Base-by-base conservation (phyloP, 2,113 vertebrate genomes). In the Vireo altiloquus region DNA sequence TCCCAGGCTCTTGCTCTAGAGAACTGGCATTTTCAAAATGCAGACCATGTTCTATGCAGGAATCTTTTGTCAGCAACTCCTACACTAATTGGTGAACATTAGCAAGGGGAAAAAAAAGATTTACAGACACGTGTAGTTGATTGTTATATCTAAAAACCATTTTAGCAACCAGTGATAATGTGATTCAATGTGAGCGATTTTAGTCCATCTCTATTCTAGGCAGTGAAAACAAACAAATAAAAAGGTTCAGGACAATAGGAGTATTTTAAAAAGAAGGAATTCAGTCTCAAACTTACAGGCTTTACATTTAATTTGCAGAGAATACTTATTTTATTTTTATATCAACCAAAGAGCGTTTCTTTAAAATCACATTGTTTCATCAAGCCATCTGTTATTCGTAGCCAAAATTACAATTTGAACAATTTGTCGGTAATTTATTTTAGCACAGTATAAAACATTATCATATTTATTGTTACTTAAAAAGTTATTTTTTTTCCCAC, bases 351-450 rank as follows among this genome's bases (percentile, higher is more conserved):
- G 33, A 59, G 28, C 5, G 6, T 87, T 89, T 53, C 40, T 83
- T 82, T 74, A 90, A 92, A 96, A 89, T 47, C 61, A 35, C 44
- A 59, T 69, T 95, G 75, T 96, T 96, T 90, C 72, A 87, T 82
- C 64, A 87, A 69, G 53, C 74, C 82, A 95, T 83, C 76, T 80
- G 80, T 88, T 87, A 86, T 53, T 72, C 1, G 0, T 7, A 95
- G 93, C 24, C 91, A 85, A 87, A 94, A 88, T 22, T 64, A 46
- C 57, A 83, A 56, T 79, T 78, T 87, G 47, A 96, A 92, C 22
- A 66, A 92, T 85, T 95, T 64, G 63, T 11, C 12, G 49, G 6
- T 52, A 83, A 83, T 82, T 94, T 89, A 80, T 77, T 91, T 92
- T 61, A 89, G 61, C 46, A 76, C 8, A 47, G 46, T 37, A 85